These are phyloP conservation scores for Peromyscus leucopus DNA, from an alignment of 2,113 vertebrate genomes.

Conservation along the genomic window DNA sequence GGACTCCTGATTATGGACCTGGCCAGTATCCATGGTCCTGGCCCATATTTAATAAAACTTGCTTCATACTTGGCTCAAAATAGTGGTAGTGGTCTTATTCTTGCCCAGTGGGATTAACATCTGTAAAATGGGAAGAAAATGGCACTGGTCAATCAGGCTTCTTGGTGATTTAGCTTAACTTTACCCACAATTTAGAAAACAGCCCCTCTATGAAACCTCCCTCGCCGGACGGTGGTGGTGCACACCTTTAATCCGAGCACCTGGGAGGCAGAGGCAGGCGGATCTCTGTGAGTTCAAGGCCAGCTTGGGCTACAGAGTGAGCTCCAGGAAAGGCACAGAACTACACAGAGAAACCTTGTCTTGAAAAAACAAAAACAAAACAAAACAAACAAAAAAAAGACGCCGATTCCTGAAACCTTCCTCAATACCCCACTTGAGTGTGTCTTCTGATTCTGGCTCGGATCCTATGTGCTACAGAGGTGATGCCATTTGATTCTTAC, in stretches of 20 bases:
- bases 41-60: background rate
- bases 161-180: background rate
- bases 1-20: background rate
- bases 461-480: background rate
- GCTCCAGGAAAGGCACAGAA: no score
- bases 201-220: background rate
- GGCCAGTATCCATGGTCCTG: background rate
- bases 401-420: background rate
- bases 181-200: background rate
- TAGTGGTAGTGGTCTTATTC: background rate
- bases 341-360: no score
- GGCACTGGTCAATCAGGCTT: background rate
- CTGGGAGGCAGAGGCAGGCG: no score
- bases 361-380: no score
- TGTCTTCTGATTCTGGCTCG: background rate
- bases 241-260: no score
- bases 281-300: no score
- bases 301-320: no score
- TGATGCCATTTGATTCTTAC: background rate
- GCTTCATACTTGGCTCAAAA: background rate
- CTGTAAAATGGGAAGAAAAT: background rate
- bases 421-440: background rate
- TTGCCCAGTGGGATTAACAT: background rate
- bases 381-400: no score
- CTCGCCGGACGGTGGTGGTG: no score